Evolutionary conservation across 2,888 invertebrate species (phyloP).

Genomic region (Callosobruchus maculatus): DNA sequence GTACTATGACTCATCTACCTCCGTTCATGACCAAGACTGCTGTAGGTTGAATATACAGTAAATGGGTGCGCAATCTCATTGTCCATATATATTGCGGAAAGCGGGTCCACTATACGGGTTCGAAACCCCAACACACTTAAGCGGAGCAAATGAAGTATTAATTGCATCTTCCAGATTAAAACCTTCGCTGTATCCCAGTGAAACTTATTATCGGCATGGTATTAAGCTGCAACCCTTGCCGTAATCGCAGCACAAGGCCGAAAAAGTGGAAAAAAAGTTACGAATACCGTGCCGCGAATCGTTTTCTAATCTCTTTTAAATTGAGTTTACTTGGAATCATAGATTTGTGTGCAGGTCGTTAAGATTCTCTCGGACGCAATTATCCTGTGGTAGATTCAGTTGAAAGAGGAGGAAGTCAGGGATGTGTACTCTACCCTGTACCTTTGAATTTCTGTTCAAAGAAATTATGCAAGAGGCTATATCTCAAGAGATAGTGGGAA

Average conservation of each 20-base stretch:
- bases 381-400: background rate
- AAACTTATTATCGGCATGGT: slow-evolving; percentile 28
- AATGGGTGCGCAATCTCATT: background rate
- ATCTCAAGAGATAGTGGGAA: too few relatives aligned
- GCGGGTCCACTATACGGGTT: background rate
- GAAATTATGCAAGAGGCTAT: too few relatives aligned
- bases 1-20: background rate
- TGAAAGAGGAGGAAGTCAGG: too few relatives aligned
- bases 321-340: slow-evolving; percentile 7
- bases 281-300: slow-evolving; percentile 7
- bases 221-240: slow-evolving; percentile 11
- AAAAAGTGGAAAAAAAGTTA: background rate
- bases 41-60: background rate
- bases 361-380: background rate
- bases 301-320: slow-evolving; percentile 22
- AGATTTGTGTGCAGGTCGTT: background rate
- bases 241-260: background rate
- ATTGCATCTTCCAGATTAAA: slow-evolving; percentile 31
- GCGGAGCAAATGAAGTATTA: slow-evolving; percentile 30
- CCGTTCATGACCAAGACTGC: background rate
- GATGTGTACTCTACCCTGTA: too few relatives aligned
- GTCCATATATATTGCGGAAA: background rate
- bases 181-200: slow-evolving; percentile 26
- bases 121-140: slow-evolving; percentile 17
- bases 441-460: too few relatives aligned